A percentile compares a stretch with the other conserved stretches of the same genome.
phyloP scores from a whole-genome alignment of 2,888 invertebrate genomes.

The Acronicta aceris region DNA sequence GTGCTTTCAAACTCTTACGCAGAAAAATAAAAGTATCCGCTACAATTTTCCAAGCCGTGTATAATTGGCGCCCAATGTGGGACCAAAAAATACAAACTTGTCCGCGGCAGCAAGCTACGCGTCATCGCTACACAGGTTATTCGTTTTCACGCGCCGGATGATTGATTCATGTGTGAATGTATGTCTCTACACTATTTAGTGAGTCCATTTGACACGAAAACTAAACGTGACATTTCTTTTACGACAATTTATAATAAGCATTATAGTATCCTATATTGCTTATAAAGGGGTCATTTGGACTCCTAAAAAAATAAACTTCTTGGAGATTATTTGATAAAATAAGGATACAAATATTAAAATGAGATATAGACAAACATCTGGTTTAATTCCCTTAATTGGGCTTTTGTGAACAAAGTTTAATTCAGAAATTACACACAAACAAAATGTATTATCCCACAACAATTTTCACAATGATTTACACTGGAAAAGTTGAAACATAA shows the following conservation, averaged over 20 bases:
- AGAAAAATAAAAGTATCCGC: background rate
- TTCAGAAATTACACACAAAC: background rate
- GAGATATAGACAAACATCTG: background rate
- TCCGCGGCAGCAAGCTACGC: conserved; percentile 11
- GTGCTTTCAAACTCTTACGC: background rate
- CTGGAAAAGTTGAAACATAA: conserved; percentile 29
- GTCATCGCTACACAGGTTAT: conserved; percentile 24
- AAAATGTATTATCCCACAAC: conserved; percentile 6
- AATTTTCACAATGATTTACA: conserved; percentile 33
- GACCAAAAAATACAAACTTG: conserved; percentile 24
- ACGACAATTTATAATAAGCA: conserved; percentile 24
- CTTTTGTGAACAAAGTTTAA: conserved; percentile 20
- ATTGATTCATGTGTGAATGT: conserved; percentile 18
- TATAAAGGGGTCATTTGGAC: too few species aligned
- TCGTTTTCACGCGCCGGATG: conserved; percentile 22
- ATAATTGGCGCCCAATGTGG: conserved; percentile 30
- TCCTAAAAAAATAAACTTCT: too few species aligned
- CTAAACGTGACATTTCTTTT: conserved; percentile 36
- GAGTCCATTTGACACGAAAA: conserved; percentile 32
- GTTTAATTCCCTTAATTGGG: conserved; percentile 7
- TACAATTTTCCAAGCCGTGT: conserved; percentile 9
- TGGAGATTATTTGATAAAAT: too few species aligned
- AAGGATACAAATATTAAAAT: background rate
- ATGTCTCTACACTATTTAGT: conserved; percentile 39
- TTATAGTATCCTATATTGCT: too few species aligned